phyloP scores from a whole-genome alignment of 2,888 invertebrate species.

The Epinotia bilunana region DNA sequence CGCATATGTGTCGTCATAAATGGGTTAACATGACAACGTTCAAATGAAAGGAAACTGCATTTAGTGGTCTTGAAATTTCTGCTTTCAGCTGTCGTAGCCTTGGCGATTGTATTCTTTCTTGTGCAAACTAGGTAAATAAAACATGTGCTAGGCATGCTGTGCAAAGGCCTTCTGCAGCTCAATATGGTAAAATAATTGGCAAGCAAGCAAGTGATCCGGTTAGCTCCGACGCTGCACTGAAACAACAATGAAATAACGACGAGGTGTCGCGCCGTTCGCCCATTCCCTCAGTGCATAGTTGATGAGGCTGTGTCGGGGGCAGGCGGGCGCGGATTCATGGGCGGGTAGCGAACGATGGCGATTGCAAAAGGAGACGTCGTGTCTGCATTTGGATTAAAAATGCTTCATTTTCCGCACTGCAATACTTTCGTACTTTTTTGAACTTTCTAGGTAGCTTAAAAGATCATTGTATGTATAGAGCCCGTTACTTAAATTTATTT shows the following conservation, averaged over 20 bases:
- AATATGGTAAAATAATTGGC: slow-evolving; percentile 33
- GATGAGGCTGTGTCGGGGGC: slow-evolving; percentile 61
- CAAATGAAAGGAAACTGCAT: too few species aligned
- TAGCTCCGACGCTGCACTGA: slow-evolving; percentile 60
- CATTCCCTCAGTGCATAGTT: slow-evolving; percentile 83
- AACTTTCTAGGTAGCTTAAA: too few species aligned
- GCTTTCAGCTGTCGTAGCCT: too few species aligned
- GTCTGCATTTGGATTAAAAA: too few species aligned
- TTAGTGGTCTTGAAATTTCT: too few species aligned
- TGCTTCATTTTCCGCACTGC: too few species aligned
- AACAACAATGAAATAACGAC: slow-evolving; percentile 82
- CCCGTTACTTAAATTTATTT: too few species aligned
- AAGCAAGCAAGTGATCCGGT: slow-evolving; percentile 35
- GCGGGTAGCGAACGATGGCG: background rate
- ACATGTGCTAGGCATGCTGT: background rate
- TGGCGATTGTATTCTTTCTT: background rate
- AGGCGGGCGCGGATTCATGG: slow-evolving; percentile 52
- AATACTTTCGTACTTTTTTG: too few species aligned
- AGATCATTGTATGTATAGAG: too few species aligned
- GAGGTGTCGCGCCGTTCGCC: slow-evolving; percentile 77
- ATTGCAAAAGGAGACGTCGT: background rate
- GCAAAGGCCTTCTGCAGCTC: background rate
- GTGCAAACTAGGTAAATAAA: background rate
- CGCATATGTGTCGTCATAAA: too few species aligned
- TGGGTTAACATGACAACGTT: too few species aligned